Conservation (phyloP, 1,140 invertebrate species). For the Mactra quadrangularis region DNA sequence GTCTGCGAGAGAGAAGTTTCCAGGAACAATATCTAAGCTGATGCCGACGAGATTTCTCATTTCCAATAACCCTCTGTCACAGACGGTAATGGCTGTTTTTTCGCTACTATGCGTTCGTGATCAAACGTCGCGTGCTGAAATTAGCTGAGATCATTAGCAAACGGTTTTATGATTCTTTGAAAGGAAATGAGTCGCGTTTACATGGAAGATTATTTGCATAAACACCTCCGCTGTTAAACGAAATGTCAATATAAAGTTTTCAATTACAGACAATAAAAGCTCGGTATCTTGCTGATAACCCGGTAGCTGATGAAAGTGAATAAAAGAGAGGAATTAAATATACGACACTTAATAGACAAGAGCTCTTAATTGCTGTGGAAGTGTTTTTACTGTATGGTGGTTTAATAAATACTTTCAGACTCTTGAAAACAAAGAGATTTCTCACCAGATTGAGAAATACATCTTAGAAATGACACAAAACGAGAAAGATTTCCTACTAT, state of each 20-base stretch:
- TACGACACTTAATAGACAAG: constrained; percentile 58
- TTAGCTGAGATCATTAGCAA: constrained; percentile 63
- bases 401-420: constrained; percentile 35
- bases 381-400: constrained; percentile 22
- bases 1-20: background rate
- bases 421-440: constrained; percentile 42
- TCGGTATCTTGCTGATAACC: constrained; percentile 28
- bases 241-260: constrained; percentile 63
- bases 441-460: too few species aligned
- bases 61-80: constrained; percentile 55
- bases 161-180: constrained; percentile 56
- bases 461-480: too few species aligned
- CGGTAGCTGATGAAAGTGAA: constrained; percentile 42
- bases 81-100: constrained; percentile 38
- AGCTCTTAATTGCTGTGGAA: constrained; percentile 52
- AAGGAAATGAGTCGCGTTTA: constrained; percentile 62
- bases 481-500: too few species aligned
- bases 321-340: constrained; percentile 55
- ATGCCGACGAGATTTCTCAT: constrained; percentile 37
- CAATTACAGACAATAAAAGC: constrained; percentile 63
- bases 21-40: constrained; percentile 29
- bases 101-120: constrained; percentile 44
- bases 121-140: constrained; percentile 62
- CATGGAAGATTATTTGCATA: constrained; percentile 63
- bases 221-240: constrained; percentile 64